A percentile compares a stretch with the other conserved stretches of the same genome.
Evolutionary conservation across 2,113 vertebrate genomes (phyloP).

Genomic region (Dissostichus mawsoni): DNA sequence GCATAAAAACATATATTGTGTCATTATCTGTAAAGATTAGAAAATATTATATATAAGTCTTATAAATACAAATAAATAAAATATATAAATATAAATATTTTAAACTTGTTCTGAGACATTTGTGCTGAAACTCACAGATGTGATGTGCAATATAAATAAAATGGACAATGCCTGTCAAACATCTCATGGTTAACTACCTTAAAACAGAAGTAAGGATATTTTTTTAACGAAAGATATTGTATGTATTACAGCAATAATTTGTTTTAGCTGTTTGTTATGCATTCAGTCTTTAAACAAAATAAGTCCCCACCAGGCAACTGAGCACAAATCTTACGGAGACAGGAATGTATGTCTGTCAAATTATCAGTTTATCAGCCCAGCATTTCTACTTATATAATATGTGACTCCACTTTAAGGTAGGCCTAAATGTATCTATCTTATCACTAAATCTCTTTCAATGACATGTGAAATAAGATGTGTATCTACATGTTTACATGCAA

Average conservation of each 20-base stretch:
- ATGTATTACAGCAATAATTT: not conserved
- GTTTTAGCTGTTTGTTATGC: not conserved
- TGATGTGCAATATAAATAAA: too few relatives aligned
- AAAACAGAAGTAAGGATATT: not conserved
- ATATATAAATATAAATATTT: too few relatives aligned
- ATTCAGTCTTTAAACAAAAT: not conserved
- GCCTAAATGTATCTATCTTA: not conserved
- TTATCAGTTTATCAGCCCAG: too few relatives aligned
- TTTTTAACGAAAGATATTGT: too few relatives aligned
- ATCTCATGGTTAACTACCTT: not conserved
- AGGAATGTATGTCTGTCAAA: not conserved
- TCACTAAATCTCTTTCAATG: not conserved
- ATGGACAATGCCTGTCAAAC: too few relatives aligned
- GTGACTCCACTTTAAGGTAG: not conserved
- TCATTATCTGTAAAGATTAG: too few relatives aligned
- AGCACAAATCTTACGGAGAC: too few relatives aligned
- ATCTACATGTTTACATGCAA: not conserved
- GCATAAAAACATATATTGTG: not conserved
- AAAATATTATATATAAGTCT: not conserved
- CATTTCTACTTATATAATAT: too few relatives aligned
- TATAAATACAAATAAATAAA: too few relatives aligned
- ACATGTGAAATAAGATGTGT: not conserved
- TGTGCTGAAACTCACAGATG: too few relatives aligned
- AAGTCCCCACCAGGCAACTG: too few relatives aligned
- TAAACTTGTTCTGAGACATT: too few relatives aligned